These are phyloP conservation scores for Cairina moschata DNA, from an alignment of 2,113 vertebrate genomes.

Conservation along the genomic window DNA sequence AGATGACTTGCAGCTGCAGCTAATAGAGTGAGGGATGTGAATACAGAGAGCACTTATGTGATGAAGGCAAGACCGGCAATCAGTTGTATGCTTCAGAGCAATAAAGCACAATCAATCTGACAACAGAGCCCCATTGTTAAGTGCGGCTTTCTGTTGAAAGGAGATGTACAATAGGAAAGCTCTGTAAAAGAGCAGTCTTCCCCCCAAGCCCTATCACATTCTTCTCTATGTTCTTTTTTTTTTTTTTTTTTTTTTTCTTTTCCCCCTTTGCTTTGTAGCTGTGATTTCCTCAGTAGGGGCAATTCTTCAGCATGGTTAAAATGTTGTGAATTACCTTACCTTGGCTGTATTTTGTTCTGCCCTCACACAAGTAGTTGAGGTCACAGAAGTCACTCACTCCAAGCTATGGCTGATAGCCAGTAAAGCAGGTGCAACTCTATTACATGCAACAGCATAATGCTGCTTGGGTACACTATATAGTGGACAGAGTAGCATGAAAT, in stretches of 20 bases:
- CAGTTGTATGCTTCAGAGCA: slow-evolving; percentile 48
- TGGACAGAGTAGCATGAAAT: not conserved
- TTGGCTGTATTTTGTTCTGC: not conserved
- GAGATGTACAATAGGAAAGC: not conserved
- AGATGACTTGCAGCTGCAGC: slow-evolving; percentile 59
- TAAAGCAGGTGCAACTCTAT: not conserved
- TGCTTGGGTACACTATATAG: not conserved
- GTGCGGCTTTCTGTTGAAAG: not conserved
- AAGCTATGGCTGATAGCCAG: not conserved
- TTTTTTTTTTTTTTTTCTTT: not conserved
- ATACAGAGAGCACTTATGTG: slow-evolving; percentile 19
- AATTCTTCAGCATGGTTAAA: not conserved
- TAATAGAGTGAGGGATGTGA: not conserved
- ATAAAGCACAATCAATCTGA: slow-evolving; percentile 48
- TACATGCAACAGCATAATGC: fast-evolving
- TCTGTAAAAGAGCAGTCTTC: not conserved
- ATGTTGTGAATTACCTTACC: not conserved
- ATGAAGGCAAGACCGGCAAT: slow-evolving; percentile 24
- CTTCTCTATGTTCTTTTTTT: not conserved
- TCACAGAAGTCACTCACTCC: not conserved
- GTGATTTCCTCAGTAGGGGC: not conserved
- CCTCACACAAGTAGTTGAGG: not conserved
- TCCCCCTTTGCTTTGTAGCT: fast-evolving
- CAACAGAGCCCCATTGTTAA: slow-evolving; percentile 11
- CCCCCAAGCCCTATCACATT: not conserved